Conservation (phyloP, 2,113 vertebrate species). For the Thryonomys swinderianus region DNA sequence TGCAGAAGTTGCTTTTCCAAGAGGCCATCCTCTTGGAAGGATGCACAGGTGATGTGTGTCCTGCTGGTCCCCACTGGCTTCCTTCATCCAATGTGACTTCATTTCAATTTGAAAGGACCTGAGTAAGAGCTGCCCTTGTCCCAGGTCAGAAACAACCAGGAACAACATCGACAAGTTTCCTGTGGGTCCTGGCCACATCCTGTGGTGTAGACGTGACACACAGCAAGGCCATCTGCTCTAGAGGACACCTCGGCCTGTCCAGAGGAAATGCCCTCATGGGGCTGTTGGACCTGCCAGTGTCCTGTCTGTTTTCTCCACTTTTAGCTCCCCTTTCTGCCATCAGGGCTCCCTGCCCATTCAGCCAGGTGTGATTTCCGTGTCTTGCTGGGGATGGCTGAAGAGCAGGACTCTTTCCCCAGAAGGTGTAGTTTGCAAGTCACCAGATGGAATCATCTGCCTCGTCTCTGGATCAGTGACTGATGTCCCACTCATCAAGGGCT, state of each 20-base stretch:
- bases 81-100: background rate
- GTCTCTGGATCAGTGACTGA: background rate
- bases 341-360: background rate
- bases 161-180: background rate
- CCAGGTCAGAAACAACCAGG: background rate
- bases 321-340: background rate
- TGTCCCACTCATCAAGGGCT: no score
- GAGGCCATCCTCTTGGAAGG: fast-evolving
- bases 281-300: background rate
- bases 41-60: fast-evolving
- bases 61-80: background rate
- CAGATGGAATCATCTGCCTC: fast-evolving
- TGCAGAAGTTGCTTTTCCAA: fast-evolving
- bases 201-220: fast-evolving
- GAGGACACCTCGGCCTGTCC: background rate
- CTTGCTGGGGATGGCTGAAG: background rate
- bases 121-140: background rate
- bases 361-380: background rate
- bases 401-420: background rate
- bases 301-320: fast-evolving
- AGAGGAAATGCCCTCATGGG: fast-evolving
- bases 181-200: background rate
- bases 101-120: fast-evolving
- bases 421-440: fast-evolving
- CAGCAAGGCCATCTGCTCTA: background rate